Base-by-base conservation (phyloP, 2,797 vertebrate genomes). In the Anguilla megastoma region DNA sequence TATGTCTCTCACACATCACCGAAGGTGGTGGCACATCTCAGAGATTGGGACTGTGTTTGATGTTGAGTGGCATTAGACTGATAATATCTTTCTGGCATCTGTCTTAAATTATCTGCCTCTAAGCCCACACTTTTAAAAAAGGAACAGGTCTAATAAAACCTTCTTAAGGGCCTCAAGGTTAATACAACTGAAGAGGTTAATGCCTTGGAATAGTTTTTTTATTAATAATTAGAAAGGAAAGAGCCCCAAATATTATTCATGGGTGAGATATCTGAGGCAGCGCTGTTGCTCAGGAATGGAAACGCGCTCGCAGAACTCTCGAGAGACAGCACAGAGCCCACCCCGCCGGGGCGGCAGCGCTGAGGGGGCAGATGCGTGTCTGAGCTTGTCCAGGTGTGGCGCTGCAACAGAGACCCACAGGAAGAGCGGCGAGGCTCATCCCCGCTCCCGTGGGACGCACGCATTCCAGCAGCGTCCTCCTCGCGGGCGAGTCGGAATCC, bases 71-170 rank as follows among this genome's bases (percentile, higher is more conserved):
- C 89, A 33, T 85, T 91, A 89, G 87, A 89, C 83, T 85, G 87
- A 90, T 88, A 89, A 21, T 86, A 21, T 90, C 90, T 86, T 86
- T 85, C 48, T 80, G 41, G 60, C 88, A 92, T 93, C 90, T 93
- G 91, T 90, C 88, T 90, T 90, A 88, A 88, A 91, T 94, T 90
- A 90, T 18, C 63, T 52, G 30, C 66, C 87, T 89, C 88, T 86
- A 85, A 69, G 69, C 90, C 50, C 66, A 27, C 9, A 90, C 86
- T 86, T 85, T 71, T 91, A 87, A 89, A 66, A 90, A 90, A 90
- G 69, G 82, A 91, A 88, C 45, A 12, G 80, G 48, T 90, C 60
- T 12, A 36, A 66, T 88, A 87, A 92, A 90, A 90, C 71, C 3
- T 54, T 91, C 80, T 80, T 56, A n/a, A 60, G 10, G 60, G 52